Percentiles rank a stretch among this genome's conserved stretches.
Evolutionary conservation across 2,888 invertebrate species (phyloP).

Genomic region (Eremobia ochroleuca): DNA sequence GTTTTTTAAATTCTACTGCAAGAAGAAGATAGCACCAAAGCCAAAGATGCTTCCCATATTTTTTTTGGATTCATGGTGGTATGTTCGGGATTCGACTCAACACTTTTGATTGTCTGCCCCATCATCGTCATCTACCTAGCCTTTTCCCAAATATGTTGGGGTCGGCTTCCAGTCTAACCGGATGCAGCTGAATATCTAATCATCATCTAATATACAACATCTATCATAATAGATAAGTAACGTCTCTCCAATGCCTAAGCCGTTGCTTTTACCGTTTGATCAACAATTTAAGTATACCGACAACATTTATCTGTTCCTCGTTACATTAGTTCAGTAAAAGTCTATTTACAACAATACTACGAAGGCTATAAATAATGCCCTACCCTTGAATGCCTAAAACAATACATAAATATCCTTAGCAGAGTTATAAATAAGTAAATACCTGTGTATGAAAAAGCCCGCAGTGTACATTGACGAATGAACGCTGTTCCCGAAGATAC

Average conservation of each 20-base stretch:
- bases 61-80: background rate
- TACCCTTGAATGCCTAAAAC: conserved; percentile 38
- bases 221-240: background rate
- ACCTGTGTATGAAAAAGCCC: conserved; percentile 55
- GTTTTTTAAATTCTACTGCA: background rate
- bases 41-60: background rate
- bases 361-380: conserved; percentile 26
- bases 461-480: conserved; percentile 77
- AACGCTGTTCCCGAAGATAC: conserved; percentile 77
- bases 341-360: conserved; percentile 42
- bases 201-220: too few relatives aligned
- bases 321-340: conserved; percentile 21
- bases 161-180: background rate
- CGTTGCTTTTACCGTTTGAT: background rate
- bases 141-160: background rate
- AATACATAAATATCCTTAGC: conserved; percentile 54
- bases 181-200: background rate
- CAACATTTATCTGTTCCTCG: conserved; percentile 5
- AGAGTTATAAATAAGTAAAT: conserved; percentile 56
- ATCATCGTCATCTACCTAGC: background rate
- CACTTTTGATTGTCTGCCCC: background rate
- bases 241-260: background rate
- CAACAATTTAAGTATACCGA: background rate
- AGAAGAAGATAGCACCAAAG: background rate
- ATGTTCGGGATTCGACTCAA: background rate